These are phyloP conservation scores for Drosophila nr. fundita DNA, from an alignment of 2,888 invertebrate species.

Conservation along the genomic window DNA sequence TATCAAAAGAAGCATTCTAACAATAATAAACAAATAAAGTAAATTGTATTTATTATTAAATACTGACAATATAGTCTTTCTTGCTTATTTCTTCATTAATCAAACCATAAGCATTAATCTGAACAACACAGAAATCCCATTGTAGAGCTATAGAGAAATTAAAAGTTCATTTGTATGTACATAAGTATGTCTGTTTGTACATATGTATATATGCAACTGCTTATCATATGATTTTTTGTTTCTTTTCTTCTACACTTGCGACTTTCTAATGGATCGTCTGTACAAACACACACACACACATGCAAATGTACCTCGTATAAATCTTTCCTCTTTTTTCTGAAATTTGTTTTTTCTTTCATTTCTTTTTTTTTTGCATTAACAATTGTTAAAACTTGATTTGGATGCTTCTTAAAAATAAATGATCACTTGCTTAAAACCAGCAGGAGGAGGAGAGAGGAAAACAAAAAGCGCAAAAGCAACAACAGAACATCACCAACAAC, in stretches of 20 bases:
- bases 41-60: slow-evolving; percentile 7
- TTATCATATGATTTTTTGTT: slow-evolving; percentile 50
- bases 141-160: slow-evolving; percentile 55
- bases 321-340: slow-evolving; percentile 53
- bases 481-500: slow-evolving; percentile 35
- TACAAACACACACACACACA: slow-evolving; percentile 20
- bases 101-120: slow-evolving; percentile 54
- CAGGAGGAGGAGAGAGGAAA: slow-evolving; percentile 6
- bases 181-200: neutral
- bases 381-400: slow-evolving; percentile 76
- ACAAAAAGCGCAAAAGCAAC: slow-evolving; percentile 30
- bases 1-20: slow-evolving; percentile 1
- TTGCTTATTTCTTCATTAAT: slow-evolving; percentile 32
- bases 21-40: slow-evolving; percentile 11
- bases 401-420: slow-evolving; percentile 74
- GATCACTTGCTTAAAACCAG: slow-evolving; percentile 68
- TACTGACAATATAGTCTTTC: slow-evolving; percentile 15
- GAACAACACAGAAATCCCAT: slow-evolving; percentile 55
- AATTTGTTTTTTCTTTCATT: slow-evolving; percentile 17
- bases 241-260: slow-evolving; percentile 59
- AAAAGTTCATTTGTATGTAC: slow-evolving; percentile 18
- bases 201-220: slow-evolving; percentile 18
- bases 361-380: slow-evolving; percentile 60
- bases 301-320: slow-evolving; percentile 44
- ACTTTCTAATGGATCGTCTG: slow-evolving; percentile 71